Evolutionary conservation across 2,797 vertebrate genomes (phyloP).

Genomic region (Botia kubotai): DNA sequence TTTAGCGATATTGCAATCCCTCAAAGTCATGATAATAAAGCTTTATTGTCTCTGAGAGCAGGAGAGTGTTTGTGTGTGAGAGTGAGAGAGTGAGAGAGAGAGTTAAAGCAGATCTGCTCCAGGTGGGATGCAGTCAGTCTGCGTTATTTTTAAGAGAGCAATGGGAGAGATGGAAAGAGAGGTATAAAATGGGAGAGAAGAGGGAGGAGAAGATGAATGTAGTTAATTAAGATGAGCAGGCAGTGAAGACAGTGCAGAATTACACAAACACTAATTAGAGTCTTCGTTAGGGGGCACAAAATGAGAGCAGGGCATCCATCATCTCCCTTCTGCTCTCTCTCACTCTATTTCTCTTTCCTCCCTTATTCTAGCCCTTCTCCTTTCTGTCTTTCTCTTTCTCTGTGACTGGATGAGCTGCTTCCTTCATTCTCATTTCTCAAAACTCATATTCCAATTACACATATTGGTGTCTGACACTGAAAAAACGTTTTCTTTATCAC

Average conservation of each 20-base stretch:
- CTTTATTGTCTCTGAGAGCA: constrained; percentile 24
- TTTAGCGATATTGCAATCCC: constrained; percentile 21
- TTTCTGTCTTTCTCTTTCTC: constrained; percentile 47
- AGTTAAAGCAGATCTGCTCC: constrained; percentile 79
- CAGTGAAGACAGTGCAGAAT: constrained; percentile 86
- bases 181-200: constrained; percentile 56
- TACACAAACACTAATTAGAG: constrained; percentile 88
- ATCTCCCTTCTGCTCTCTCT: constrained; percentile 58
- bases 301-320: constrained; percentile 82
- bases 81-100: constrained; percentile 19
- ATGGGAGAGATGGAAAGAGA: constrained; percentile 62
- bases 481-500: neutral
- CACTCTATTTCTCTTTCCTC: constrained; percentile 35
- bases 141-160: constrained; percentile 82
- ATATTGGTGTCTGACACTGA: neutral
- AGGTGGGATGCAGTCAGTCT: constrained; percentile 81
- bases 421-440: constrained; percentile 24
- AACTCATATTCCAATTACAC: neutral
- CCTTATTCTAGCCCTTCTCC: constrained; percentile 2
- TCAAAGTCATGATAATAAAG: constrained; percentile 21
- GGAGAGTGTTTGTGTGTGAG: neutral
- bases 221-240: constrained; percentile 88
- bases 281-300: constrained; percentile 85
- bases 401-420: constrained; percentile 42
- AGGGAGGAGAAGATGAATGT: constrained; percentile 86